These are phyloP conservation scores for human (Homo sapiens) DNA, from an alignment of 2,113 vertebrate species.

Conservation along the genomic window GRCh38 chr22:25167001-25167500, in stretches of 20 bases:
- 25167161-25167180: not conserved
- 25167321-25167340: not conserved
- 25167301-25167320: not conserved
- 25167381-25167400: not conserved
- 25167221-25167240: not conserved
- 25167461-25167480: fast-evolving
- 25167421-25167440: not conserved
- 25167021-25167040: not conserved
- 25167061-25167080: not conserved
- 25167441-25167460: not conserved
- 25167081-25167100: not conserved
- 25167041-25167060: not conserved
- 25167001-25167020: not conserved
- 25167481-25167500: not conserved
- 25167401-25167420: not conserved
- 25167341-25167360: not conserved
- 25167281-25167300: not conserved
- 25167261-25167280: not conserved
- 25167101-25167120: not conserved
- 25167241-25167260: not conserved
- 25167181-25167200: not conserved
- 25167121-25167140: fast-evolving
- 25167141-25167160: not conserved
- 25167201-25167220: not conserved
- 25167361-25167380: not conserved